Conservation (phyloP, 2,888 invertebrate genomes). For the Dermolepida albohirtum region DNA sequence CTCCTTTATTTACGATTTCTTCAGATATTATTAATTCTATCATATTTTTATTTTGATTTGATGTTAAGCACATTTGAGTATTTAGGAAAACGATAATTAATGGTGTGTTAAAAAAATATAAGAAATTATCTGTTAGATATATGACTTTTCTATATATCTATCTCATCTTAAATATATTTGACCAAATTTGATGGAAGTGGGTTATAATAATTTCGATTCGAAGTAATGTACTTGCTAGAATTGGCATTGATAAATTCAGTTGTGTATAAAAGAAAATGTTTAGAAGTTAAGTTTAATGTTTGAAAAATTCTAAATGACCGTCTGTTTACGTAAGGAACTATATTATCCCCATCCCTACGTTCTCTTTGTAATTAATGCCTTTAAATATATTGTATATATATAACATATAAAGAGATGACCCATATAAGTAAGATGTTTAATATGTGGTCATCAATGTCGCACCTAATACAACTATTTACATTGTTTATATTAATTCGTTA, state of each 20-base stretch:
- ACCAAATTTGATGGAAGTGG: slow-evolving; percentile 1
- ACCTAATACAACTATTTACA: slow-evolving; percentile 3
- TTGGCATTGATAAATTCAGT: background rate
- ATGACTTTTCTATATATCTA: too few species aligned
- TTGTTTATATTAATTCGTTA: slow-evolving; percentile 8
- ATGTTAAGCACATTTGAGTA: too few species aligned
- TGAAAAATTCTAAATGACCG: slow-evolving; percentile 1
- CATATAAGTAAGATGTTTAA: slow-evolving; percentile 37
- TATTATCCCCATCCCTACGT: slow-evolving; percentile 49
- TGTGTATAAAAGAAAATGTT: too few species aligned
- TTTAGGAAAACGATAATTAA: too few species aligned
- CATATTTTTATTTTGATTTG: too few species aligned
- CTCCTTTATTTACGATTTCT: too few species aligned
- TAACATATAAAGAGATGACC: slow-evolving; percentile 34
- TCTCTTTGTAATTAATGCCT: slow-evolving; percentile 40
- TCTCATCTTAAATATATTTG: too few species aligned
- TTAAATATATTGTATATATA: slow-evolving; percentile 36
- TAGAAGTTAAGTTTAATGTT: background rate
- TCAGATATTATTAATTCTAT: too few species aligned
- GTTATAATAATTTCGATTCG: too few species aligned
- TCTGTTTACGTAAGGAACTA: slow-evolving; percentile 25
- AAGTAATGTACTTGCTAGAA: background rate
- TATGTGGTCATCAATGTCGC: slow-evolving; percentile 8
- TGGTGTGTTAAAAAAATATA: too few species aligned
- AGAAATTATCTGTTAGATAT: too few species aligned